phyloP scores from a whole-genome alignment of 1,140 invertebrate species.

The Belonocnema kinseyi region DNA sequence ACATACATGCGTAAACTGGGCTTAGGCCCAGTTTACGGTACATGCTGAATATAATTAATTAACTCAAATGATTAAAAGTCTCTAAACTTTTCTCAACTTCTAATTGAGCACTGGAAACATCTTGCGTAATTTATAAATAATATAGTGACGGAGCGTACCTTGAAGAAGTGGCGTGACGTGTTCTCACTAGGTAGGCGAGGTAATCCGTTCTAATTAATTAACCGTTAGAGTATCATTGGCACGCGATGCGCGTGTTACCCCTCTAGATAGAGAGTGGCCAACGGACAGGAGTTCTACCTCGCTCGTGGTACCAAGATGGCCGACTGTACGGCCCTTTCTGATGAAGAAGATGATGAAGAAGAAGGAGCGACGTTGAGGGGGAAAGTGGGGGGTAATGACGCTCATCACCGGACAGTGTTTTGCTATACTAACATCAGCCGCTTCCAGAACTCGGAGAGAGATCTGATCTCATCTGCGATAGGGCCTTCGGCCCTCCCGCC shows the following conservation, averaged over 20 bases:
- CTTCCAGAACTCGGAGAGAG: constrained; percentile 59
- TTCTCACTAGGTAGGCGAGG: constrained; percentile 53
- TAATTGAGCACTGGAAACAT: no score
- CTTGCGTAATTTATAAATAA: not conserved
- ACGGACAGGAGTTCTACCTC: constrained; percentile 58
- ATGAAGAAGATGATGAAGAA: not conserved
- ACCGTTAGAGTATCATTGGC: constrained; percentile 68
- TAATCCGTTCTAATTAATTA: constrained; percentile 72
- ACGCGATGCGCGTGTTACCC: constrained; percentile 64
- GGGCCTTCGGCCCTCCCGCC: constrained; percentile 63
- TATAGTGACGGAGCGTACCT: not conserved
- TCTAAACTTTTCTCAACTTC: no score
- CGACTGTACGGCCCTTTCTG: constrained; percentile 63
- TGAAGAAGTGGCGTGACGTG: constrained; percentile 47
- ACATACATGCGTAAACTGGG: no score
- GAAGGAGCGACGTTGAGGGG: not conserved
- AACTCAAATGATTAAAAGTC: no score
- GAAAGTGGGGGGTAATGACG: constrained; percentile 71
- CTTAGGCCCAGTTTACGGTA: no score
- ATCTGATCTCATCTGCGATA: constrained; percentile 71
- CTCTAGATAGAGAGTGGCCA: constrained; percentile 48
- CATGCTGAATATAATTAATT: no score
- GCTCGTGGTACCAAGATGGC: constrained; percentile 71
- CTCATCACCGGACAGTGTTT: constrained; percentile 74
- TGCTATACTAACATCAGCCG: constrained; percentile 72